phyloP scores from a whole-genome alignment of 1,140 invertebrate genomes.

The Chlorops oryzae region DNA sequence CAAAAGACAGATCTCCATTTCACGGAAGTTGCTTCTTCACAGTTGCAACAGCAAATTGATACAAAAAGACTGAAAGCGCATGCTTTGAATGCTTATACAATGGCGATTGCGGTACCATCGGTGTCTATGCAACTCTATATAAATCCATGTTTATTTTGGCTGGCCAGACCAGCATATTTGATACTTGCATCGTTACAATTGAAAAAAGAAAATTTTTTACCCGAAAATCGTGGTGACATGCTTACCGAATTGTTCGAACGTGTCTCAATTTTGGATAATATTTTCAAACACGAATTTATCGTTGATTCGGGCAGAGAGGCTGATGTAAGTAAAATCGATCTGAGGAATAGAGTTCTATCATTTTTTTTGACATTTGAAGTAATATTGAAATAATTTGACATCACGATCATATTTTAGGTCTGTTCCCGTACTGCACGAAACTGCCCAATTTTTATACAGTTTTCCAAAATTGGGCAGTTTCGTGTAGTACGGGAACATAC shows the following conservation, averaged over 20 bases:
- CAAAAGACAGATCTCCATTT: slow-evolving; percentile 22
- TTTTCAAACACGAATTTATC: slow-evolving; percentile 45
- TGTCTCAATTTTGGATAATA: slow-evolving; percentile 30
- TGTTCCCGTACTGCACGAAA: too few relatives aligned
- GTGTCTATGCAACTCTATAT: slow-evolving; percentile 66
- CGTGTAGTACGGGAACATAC: too few relatives aligned
- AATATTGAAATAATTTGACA: too few relatives aligned
- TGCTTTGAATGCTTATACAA: slow-evolving; percentile 56
- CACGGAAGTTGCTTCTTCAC: slow-evolving; percentile 29
- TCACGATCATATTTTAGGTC: too few relatives aligned
- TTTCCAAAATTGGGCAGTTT: too few relatives aligned
- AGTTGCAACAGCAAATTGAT: slow-evolving; percentile 49
- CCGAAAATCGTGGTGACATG: not conserved
- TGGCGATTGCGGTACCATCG: slow-evolving; percentile 60
- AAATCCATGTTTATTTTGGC: slow-evolving; percentile 64
- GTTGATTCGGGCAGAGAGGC: slow-evolving; percentile 44
- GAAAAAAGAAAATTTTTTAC: slow-evolving; percentile 11
- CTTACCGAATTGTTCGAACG: slow-evolving; percentile 11
- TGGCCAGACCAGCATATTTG: slow-evolving; percentile 58
- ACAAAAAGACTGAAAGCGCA: slow-evolving; percentile 56
- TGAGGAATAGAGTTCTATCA: too few relatives aligned
- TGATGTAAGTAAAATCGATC: slow-evolving; percentile 45
- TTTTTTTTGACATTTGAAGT: not conserved
- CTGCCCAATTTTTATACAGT: too few relatives aligned
- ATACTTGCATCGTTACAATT: slow-evolving; percentile 44